phyloP scores from a whole-genome alignment of 2,113 vertebrate genomes.

The Grammomys surdaster region DNA sequence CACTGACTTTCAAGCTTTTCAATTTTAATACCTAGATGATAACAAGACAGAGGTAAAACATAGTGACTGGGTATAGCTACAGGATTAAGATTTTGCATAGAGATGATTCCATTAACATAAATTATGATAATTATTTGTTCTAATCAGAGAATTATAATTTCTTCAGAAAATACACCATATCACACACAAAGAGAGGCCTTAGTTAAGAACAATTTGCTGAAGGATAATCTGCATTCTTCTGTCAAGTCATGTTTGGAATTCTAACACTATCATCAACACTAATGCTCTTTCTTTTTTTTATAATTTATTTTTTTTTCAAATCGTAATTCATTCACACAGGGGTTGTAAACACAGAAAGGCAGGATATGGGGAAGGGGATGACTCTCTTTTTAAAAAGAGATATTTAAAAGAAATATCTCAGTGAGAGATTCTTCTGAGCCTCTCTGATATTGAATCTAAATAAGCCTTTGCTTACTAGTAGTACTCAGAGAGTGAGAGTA shows the following conservation, averaged over 20 bases:
- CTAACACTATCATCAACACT: not conserved
- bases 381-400: too few relatives aligned
- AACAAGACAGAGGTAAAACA: not conserved
- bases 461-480: not conserved
- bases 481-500: not conserved
- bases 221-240: not conserved
- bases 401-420: not conserved
- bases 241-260: not conserved
- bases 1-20: not conserved
- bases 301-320: too few relatives aligned
- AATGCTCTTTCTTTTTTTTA: not conserved
- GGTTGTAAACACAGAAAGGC: too few relatives aligned
- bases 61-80: not conserved
- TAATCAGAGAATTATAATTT: not conserved
- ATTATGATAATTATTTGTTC: not conserved
- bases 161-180: not conserved
- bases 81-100: not conserved
- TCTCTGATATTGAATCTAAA: not conserved
- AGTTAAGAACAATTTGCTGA: not conserved
- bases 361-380: too few relatives aligned
- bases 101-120: not conserved
- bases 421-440: not conserved
- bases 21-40: not conserved
- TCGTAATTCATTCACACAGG: too few relatives aligned
- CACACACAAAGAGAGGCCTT: not conserved